Evolutionary conservation across 2,797 vertebrate genomes (phyloP).

Genomic region (Liparis tanakae): DNA sequence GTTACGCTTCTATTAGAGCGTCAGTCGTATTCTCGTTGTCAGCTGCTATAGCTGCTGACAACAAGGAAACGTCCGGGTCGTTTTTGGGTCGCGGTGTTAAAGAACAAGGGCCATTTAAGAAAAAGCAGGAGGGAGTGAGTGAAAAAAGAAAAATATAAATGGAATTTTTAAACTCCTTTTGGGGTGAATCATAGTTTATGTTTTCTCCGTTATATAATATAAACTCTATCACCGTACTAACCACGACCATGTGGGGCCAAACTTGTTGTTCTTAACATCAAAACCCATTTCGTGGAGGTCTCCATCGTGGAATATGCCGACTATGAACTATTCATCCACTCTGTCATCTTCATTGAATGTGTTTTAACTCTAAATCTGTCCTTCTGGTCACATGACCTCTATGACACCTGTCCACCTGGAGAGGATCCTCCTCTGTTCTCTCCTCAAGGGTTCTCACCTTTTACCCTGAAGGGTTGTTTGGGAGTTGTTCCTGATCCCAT

Average conservation of each 20-base stretch:
- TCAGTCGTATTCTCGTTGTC: conserved; percentile 35
- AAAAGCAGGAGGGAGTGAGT: conserved; percentile 1
- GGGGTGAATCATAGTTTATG: conserved; percentile 49
- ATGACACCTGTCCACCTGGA: no score
- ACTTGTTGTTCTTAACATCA: conserved; percentile 17
- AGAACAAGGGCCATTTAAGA: conserved; percentile 11
- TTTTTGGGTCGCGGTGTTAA: conserved; percentile 7
- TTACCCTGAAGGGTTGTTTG: no score
- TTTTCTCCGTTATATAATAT: conserved; percentile 43
- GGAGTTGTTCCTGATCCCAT: no score
- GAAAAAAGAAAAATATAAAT: conserved; percentile 8
- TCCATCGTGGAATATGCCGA: no score
- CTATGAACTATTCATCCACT: no score
- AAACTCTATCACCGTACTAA: conserved; percentile 30
- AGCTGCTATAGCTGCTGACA: conserved; percentile 41
- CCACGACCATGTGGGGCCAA: conserved; percentile 56
- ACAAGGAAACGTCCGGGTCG: conserved; percentile 5
- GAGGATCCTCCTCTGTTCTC: no score
- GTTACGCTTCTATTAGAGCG: conserved; percentile 43
- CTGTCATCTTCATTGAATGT: no score
- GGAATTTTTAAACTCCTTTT: conserved; percentile 42
- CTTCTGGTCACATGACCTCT: no score
- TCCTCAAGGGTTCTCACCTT: no score
- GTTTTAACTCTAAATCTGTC: no score
- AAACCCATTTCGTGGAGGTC: conserved; percentile 33